phyloP scores from a whole-genome alignment of 2,888 invertebrate species.

The Trichogramma dendrolimi region DNA sequence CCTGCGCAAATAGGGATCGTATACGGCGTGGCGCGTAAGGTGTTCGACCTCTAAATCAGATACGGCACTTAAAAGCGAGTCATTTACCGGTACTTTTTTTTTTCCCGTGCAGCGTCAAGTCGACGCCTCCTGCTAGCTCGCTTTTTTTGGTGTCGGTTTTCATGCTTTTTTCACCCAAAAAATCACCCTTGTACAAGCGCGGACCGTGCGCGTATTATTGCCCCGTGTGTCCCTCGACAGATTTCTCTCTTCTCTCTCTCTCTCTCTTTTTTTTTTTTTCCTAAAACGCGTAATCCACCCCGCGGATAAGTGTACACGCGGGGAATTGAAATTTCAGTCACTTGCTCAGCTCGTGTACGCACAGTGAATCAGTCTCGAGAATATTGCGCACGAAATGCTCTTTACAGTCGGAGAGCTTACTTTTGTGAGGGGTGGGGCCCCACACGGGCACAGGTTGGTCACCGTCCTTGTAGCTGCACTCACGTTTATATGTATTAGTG shows the following conservation, averaged over 20 bases:
- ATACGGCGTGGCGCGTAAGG: constrained; percentile 20
- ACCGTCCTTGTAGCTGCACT: constrained; percentile 14
- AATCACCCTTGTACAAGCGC: constrained; percentile 37
- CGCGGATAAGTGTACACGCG: constrained; percentile 24
- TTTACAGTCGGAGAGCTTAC: too few relatives aligned
- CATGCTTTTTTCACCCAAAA: constrained; percentile 52
- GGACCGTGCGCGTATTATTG: constrained; percentile 36
- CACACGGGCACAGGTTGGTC: constrained; percentile 42
- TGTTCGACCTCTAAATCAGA: constrained; percentile 41
- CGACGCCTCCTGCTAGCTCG: constrained; percentile 41
- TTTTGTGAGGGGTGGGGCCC: too few relatives aligned
- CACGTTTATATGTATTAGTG: too few relatives aligned
- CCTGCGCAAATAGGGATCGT: constrained; percentile 13
- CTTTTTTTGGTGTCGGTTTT: constrained; percentile 53
- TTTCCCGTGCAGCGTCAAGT: constrained; percentile 36
- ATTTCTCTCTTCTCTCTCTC: constrained; percentile 3
- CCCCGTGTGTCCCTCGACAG: constrained; percentile 18
- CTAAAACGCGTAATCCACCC: constrained; percentile 48
- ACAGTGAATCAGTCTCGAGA: too few relatives aligned
- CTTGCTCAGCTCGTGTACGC: constrained; percentile 36
- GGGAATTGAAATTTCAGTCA: constrained; percentile 39
- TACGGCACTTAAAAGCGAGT: constrained; percentile 45
- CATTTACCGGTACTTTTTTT: constrained; percentile 46
- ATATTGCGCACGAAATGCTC: too few relatives aligned
- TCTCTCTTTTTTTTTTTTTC: constrained; percentile 36